Evolutionary conservation across 2,888 invertebrate genomes (phyloP), one percentile per base, ranked within the genome.

Genomic region (Drosophila neonasuta): DNA sequence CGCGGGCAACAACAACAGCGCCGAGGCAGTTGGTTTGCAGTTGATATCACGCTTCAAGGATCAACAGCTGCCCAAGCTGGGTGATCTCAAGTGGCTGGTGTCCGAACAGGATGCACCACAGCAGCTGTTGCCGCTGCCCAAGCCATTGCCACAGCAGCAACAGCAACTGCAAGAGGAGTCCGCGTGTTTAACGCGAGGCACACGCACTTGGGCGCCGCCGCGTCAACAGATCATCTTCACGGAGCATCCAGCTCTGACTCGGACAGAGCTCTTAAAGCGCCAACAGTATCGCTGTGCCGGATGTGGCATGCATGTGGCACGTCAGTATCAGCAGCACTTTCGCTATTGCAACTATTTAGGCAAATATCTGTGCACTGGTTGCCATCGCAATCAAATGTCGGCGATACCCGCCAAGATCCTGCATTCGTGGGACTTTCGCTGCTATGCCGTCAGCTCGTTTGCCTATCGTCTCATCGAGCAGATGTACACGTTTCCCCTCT

Each of bases 281-380:
- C 97, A 97, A 90, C 94, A 95, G 83, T 94, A 94, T 86, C 92
- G 95, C 30, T 97, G 97, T 90, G 96, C 96, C 44, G 96, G 96
- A 3, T 97, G 97, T 91, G 96, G 96, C 1, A 95, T 95, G 93
- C 94, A 93, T 85, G 95, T 97, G 6, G 94, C 95, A 2, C 92
- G 92, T 5, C 93, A 94, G 71, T 95, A 95, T 88, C 93, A 95
- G 10, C 94, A 94, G 64, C 93, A 94, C 79, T 96, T 95, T 90
- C 93, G 96, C 13, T 96, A 95, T 87, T 96, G 96, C 89, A 94
- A 95, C 82, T 97, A 97, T 91, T 91, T 96, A 68, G 96, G 96
- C 9, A 93, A 96, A 86, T 96, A 95, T 90, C 96, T 96, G 91
- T 97, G 97, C 87, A 95, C 96, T 10, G 95, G 95, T 48, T 97